Base-by-base conservation (phyloP, 2,113 vertebrate species). In the Notothenia coriiceps region DNA sequence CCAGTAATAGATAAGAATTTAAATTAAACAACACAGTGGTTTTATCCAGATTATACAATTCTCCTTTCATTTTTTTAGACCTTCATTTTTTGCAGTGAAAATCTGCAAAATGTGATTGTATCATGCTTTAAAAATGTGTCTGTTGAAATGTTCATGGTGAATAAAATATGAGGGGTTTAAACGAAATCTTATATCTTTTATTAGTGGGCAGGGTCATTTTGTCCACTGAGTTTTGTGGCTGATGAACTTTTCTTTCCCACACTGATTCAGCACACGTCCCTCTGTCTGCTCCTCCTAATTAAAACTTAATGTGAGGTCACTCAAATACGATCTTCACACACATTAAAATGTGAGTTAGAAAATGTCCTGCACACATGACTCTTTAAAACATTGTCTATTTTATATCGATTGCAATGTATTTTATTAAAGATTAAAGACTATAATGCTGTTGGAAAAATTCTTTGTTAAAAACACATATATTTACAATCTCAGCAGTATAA, bases 231-330 rank as follows among this genome's bases (percentile, higher is more conserved):
- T 43, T 75, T 76, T 76, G 80, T 50, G 57, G 61, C 72, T 84
- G 74, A 71, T 86, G 74, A 86, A 71, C 68, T 87, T 88, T 79
- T 74, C 33, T 74, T 72, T 64, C 64, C 18, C 64, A 68, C 81
- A 72, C 18, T 46, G 73, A 87, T 87, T 87, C 86, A 73, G 44
- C 74, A 74, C 75, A 85, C 90, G 70, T 83, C 60, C 51, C 68
- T 67, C 69, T 77, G 68, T 90, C 82, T 86, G 86, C 86, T 82
- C 66, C 79, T 72, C 25, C 79, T 84, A 85, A 92, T 91, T 88
- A 91, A 90, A 92, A 84, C 87, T 82, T 92, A 87, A 91, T 90
- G 82, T 56, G 40, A 49, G 85, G 86, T 91, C 89, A 90, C 61
- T 76, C 76, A 29, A 68, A 84, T 60, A 51, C 11, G 1, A 33